These are phyloP conservation scores for Temnothorax nylanderi DNA, from an alignment of 1,140 invertebrate genomes.

Conservation along the genomic window DNA sequence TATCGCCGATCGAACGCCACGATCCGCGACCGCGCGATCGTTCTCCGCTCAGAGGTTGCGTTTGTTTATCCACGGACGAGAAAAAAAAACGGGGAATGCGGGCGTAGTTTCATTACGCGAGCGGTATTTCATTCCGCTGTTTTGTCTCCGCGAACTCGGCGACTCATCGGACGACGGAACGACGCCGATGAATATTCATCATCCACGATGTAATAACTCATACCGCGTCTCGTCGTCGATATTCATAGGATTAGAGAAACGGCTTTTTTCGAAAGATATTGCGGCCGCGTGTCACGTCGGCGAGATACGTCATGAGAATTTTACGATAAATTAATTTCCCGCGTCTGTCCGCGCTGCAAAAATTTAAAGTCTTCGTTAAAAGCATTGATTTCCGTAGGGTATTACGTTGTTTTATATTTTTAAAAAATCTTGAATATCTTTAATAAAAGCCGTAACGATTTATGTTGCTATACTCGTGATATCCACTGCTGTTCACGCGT, in stretches of 20 bases:
- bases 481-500: neutral
- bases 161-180: constrained; percentile 12
- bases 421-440: neutral
- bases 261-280: constrained; percentile 27
- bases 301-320: neutral
- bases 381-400: neutral
- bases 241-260: constrained; percentile 53
- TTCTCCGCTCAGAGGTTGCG: neutral
- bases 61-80: neutral
- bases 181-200: constrained; percentile 44
- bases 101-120: constrained; percentile 35
- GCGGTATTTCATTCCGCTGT: constrained; percentile 23
- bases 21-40: neutral
- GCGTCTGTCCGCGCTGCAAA: neutral
- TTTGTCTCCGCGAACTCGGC: constrained; percentile 23
- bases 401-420: neutral
- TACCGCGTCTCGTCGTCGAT: neutral
- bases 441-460: neutral
- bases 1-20: constrained; percentile 3
- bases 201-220: constrained; percentile 37
- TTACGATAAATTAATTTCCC: neutral
- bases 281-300: neutral
- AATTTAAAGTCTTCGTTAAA: neutral
- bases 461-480: neutral
- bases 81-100: constrained; percentile 12